phyloP scores from a whole-genome alignment of 2,113 vertebrate genomes.

The Hyperoodon ampullatus region DNA sequence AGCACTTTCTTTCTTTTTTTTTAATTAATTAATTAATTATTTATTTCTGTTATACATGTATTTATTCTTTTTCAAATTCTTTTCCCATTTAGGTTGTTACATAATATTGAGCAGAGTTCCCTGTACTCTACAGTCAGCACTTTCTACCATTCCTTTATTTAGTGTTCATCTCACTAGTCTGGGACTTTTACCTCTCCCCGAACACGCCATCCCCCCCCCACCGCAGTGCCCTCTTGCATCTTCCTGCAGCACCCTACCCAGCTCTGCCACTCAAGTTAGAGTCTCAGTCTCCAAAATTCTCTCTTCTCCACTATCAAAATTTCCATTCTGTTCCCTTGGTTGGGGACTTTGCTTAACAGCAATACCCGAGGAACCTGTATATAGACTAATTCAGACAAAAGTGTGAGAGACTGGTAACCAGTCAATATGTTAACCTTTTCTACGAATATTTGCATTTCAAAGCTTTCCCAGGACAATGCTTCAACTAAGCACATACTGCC shows the following conservation, averaged over 20 bases:
- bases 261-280: neutral
- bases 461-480: neutral
- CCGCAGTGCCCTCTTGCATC: rapidly evolving
- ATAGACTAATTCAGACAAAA: neutral
- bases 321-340: neutral
- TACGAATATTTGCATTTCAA: neutral
- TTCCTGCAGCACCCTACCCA: neutral
- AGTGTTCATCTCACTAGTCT: neutral
- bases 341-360: neutral
- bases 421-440: neutral
- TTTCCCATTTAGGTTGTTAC: no score
- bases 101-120: no score
- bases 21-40: no score
- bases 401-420: neutral
- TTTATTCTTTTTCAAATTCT: no score
- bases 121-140: no score
- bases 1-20: neutral
- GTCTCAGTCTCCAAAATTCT: neutral
- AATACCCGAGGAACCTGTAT: neutral
- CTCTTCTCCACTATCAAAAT: neutral
- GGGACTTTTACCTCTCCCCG: neutral
- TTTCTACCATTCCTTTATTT: neutral
- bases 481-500: neutral
- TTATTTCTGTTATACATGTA: no score
- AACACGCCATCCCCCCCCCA: no score